phyloP scores from a whole-genome alignment of 2,888 invertebrate genomes.

The Lithophane leautieri region DNA sequence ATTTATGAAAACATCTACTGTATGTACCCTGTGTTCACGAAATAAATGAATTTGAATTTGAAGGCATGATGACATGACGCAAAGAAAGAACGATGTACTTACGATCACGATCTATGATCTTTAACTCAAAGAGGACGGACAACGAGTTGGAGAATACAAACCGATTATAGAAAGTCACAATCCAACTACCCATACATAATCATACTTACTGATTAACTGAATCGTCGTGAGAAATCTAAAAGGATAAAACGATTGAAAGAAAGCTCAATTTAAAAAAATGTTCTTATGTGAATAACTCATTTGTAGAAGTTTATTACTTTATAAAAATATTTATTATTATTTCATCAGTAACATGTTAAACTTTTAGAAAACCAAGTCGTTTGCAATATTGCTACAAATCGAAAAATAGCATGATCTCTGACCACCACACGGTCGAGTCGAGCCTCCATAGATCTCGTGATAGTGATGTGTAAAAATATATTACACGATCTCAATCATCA shows the following conservation, averaged over 20 bases:
- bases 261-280: not conserved
- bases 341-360: not conserved
- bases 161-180: not conserved
- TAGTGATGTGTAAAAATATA: conserved; percentile 27
- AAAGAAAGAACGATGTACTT: too few relatives aligned
- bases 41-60: too few relatives aligned
- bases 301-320: not conserved
- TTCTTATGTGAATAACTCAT: not conserved
- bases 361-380: not conserved
- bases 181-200: too few relatives aligned
- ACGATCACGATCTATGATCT: too few relatives aligned
- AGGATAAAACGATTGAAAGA: not conserved
- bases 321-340: not conserved
- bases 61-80: too few relatives aligned
- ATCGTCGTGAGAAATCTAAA: conserved; percentile 10
- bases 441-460: conserved; percentile 1
- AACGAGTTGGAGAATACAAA: not conserved
- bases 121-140: not conserved
- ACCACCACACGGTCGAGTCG: not conserved
- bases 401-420: not conserved
- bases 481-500: too few relatives aligned
- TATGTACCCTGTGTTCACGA: too few relatives aligned
- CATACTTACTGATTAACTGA: not conserved
- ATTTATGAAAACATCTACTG: too few relatives aligned
- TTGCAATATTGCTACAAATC: not conserved